Conservation (phyloP, 2,797 vertebrate genomes). For the Anabacerthia variegaticeps region DNA sequence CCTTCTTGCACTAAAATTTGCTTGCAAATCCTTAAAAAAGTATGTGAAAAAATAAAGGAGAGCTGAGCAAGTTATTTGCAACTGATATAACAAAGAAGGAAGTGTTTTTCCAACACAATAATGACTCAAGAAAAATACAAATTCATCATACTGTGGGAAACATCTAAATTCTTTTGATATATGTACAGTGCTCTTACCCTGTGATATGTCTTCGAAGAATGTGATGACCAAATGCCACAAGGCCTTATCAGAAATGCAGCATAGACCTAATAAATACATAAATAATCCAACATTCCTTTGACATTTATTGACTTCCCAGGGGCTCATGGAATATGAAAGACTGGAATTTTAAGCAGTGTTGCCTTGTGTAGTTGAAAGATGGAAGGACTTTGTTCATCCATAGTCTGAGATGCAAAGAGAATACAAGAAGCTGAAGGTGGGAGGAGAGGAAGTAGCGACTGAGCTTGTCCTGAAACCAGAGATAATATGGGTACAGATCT, state of each 20-base stretch:
- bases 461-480: not conserved
- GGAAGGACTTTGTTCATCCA: not conserved
- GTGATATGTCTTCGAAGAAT: slow-evolving; percentile 29
- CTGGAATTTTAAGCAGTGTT: slow-evolving; percentile 59
- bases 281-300: slow-evolving; percentile 64
- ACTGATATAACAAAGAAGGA: not conserved
- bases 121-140: not conserved
- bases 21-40: not conserved
- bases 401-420: not conserved
- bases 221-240: slow-evolving; percentile 53
- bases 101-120: not conserved
- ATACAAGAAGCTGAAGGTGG: not conserved
- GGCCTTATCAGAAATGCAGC: slow-evolving; percentile 32
- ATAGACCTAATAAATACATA: slow-evolving; percentile 45
- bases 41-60: not conserved
- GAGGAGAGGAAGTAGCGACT: not conserved
- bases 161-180: not conserved
- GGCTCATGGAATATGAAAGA: slow-evolving; percentile 43
- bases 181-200: not conserved
- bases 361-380: not conserved
- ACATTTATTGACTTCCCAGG: slow-evolving; percentile 61
- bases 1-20: not conserved
- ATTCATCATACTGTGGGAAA: not conserved
- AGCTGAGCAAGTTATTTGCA: not conserved
- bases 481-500: not conserved